These are phyloP conservation scores for Lasius fuliginosus DNA, from an alignment of 2,888 invertebrate genomes.

Conservation along the genomic window DNA sequence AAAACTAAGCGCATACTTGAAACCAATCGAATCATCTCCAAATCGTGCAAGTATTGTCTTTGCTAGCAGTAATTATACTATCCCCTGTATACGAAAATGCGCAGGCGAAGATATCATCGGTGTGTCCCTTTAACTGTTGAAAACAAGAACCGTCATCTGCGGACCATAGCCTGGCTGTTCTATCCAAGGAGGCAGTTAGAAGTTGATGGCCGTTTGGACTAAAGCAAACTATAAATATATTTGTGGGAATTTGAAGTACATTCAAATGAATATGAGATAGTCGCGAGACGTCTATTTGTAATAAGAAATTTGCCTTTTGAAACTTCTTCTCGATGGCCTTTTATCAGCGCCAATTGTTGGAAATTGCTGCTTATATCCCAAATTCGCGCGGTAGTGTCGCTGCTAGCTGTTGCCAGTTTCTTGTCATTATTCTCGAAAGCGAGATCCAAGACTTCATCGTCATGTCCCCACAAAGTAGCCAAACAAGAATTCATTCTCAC, in stretches of 20 bases:
- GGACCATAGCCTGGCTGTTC: slow-evolving; percentile 92
- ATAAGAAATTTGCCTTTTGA: slow-evolving; percentile 87
- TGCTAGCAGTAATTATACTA: slow-evolving; percentile 93
- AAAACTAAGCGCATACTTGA: slow-evolving; percentile 82
- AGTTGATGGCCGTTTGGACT: slow-evolving; percentile 92
- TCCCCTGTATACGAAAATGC: slow-evolving; percentile 93
- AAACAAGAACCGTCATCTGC: slow-evolving; percentile 89
- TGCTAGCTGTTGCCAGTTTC: slow-evolving; percentile 91
- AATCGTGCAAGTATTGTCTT: slow-evolving; percentile 93
- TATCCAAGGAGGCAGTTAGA: slow-evolving; percentile 92
- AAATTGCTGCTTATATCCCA: slow-evolving; percentile 89
- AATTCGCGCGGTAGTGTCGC: slow-evolving; percentile 91
- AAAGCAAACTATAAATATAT: slow-evolving; percentile 89
- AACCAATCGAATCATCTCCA: slow-evolving; percentile 93
- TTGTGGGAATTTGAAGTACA: not conserved
- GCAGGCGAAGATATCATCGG: slow-evolving; percentile 94
- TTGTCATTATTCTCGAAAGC: slow-evolving; percentile 91
- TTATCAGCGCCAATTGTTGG: slow-evolving; percentile 88
- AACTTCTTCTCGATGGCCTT: slow-evolving; percentile 90
- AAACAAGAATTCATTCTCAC: slow-evolving; percentile 88
- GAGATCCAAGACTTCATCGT: slow-evolving; percentile 92
- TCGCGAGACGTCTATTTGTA: not conserved
- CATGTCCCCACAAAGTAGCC: slow-evolving; percentile 89
- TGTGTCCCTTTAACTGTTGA: slow-evolving; percentile 92
- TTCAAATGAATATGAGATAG: not conserved